Evolutionary conservation across 1,140 invertebrate species (phyloP).

Genomic region (Drosophila sulfurigaster): DNA sequence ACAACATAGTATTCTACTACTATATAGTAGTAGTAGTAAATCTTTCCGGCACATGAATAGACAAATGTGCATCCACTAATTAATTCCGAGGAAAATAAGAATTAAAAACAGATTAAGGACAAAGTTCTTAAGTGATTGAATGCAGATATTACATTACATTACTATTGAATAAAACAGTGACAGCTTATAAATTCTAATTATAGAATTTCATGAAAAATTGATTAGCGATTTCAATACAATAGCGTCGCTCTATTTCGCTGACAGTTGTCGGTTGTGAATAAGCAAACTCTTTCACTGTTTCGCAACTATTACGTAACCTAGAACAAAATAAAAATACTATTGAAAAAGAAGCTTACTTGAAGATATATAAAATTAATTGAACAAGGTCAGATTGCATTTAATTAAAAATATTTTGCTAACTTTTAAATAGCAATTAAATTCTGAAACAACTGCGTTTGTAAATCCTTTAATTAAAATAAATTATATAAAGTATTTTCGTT

Average conservation of each 20-base stretch:
- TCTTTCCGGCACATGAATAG: neutral
- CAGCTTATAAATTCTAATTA: neutral
- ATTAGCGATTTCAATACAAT: neutral
- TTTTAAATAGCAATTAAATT: too few relatives aligned
- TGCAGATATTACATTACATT: slow-evolving; percentile 1
- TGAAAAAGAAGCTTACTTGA: too few relatives aligned
- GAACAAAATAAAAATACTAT: neutral
- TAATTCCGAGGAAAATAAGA: too few relatives aligned
- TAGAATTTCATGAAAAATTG: neutral
- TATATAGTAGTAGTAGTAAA: neutral
- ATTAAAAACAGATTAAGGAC: neutral
- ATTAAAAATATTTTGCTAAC: too few relatives aligned
- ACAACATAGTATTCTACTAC: neutral
- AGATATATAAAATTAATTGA: too few relatives aligned
- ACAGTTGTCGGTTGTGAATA: neutral
- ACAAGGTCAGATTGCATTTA: too few relatives aligned
- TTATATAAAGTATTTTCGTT: too few relatives aligned
- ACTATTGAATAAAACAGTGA: neutral
- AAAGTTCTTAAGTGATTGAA: neutral
- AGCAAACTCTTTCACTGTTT: neutral
- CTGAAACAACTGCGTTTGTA: too few relatives aligned
- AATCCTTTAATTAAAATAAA: too few relatives aligned
- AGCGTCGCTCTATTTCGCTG: neutral
- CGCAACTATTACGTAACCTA: neutral
- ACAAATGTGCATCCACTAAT: slow-evolving; percentile 7